phyloP scores from a whole-genome alignment of 2,113 vertebrate species.

The Scophthalmus maximus region DNA sequence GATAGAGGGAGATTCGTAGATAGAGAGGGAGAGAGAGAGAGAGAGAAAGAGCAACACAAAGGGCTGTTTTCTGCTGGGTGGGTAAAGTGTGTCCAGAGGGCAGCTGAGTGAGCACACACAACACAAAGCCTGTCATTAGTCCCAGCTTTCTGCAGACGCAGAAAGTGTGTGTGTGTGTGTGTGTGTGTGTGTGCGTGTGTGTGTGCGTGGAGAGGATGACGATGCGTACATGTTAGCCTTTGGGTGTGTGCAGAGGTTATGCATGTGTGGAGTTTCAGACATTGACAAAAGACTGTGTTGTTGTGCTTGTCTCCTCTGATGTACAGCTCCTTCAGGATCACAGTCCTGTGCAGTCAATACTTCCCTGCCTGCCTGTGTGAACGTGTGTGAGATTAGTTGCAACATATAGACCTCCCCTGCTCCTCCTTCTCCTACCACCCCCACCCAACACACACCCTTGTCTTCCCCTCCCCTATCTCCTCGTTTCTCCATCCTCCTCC shows the following conservation, averaged over 20 bases:
- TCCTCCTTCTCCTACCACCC: background rate
- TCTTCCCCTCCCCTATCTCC: constrained; percentile 8
- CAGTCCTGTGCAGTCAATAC: constrained; percentile 67
- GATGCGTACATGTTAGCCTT: constrained; percentile 41
- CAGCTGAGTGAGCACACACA: constrained; percentile 76
- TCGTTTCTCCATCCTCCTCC: constrained; percentile 25
- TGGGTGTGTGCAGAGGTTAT: constrained; percentile 38
- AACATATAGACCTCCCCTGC: constrained; percentile 31
- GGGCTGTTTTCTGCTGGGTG: constrained; percentile 72
- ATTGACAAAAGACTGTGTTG: constrained; percentile 66
- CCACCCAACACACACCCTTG: background rate
- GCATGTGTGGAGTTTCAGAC: constrained; percentile 56
- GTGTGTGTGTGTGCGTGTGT: constrained; percentile 7
- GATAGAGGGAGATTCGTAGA: constrained; percentile 55
- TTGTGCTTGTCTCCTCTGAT: constrained; percentile 73
- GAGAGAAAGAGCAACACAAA: constrained; percentile 49
- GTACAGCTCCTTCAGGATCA: constrained; percentile 72
- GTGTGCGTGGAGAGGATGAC: constrained; percentile 22
- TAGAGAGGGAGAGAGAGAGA: constrained; percentile 32
- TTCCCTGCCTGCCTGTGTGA: constrained; percentile 38
- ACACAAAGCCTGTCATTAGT: constrained; percentile 77
- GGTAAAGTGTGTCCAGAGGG: constrained; percentile 79
- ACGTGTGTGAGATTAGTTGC: constrained; percentile 42
- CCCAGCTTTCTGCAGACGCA: constrained; percentile 75
- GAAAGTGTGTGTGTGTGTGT: constrained; percentile 50